A percentile compares a stretch with the other conserved stretches of the same genome.
Conservation (phyloP, 2,113 vertebrate species). For the Tamias sibiricus region DNA sequence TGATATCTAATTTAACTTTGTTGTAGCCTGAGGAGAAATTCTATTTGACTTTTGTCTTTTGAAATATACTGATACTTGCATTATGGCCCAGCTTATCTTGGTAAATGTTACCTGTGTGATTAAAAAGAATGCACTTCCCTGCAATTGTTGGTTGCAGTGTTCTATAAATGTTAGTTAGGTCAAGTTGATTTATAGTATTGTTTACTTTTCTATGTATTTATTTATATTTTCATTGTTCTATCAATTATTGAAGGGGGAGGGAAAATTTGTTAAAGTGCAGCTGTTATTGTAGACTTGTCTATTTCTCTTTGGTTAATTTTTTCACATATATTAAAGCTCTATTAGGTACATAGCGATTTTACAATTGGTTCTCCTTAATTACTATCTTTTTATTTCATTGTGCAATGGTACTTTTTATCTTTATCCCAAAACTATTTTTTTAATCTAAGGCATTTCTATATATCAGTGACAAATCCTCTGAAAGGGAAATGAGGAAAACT, state of each 20-base stretch:
- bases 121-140: not conserved
- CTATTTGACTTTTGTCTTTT: not conserved
- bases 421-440: too few species aligned
- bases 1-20: constrained; percentile 13
- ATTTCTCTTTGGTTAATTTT: not conserved
- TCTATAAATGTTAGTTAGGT: not conserved
- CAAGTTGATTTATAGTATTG: not conserved
- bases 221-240: not conserved
- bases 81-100: not conserved
- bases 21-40: not conserved
- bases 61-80: not conserved
- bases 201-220: not conserved
- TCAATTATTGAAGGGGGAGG: not conserved
- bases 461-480: too few species aligned
- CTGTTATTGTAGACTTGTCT: not conserved
- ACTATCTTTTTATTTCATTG: not conserved
- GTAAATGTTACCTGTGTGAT: not conserved
- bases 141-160: not conserved
- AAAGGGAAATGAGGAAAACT: too few species aligned
- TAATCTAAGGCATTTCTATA: too few species aligned
- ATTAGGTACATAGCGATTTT: not conserved
- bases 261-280: not conserved
- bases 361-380: not conserved
- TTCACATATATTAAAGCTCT: not conserved
- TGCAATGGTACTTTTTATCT: not conserved